These are phyloP conservation scores for Ellobius talpinus DNA, from an alignment of 2,113 vertebrate genomes.

Conservation along the genomic window DNA sequence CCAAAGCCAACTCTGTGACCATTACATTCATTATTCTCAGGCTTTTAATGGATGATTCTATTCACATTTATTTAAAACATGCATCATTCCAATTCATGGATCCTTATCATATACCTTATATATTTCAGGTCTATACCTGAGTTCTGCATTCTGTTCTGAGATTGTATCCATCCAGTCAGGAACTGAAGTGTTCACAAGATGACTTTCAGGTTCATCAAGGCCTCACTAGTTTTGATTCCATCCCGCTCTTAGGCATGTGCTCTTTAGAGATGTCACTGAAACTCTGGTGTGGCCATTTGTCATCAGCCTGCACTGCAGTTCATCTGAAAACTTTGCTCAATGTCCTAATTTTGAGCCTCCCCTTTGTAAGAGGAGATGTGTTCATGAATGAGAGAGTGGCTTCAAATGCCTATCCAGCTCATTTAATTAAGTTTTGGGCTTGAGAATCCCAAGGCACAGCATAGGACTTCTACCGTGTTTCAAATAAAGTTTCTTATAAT, in stretches of 20 bases:
- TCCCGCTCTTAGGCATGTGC: neutral
- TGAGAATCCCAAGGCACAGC: neutral
- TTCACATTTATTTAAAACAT: neutral
- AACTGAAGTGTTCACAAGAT: neutral
- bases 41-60: neutral
- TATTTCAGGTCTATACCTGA: neutral
- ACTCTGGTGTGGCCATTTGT: neutral
- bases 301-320: neutral
- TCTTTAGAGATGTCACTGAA: neutral
- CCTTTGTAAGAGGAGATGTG: neutral
- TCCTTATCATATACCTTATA: neutral
- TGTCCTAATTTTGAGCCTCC: neutral
- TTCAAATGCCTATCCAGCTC: neutral
- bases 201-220: neutral
- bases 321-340: neutral
- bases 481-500: neutral
- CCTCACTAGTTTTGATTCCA: neutral
- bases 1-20: neutral
- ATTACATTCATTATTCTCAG: neutral
- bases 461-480: neutral
- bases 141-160: neutral
- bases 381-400: neutral
- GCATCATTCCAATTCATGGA: neutral
- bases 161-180: neutral
- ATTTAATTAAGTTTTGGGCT: neutral